Conservation (phyloP, 2,113 vertebrate genomes). For the Hippocampus mohnikei region DNA sequence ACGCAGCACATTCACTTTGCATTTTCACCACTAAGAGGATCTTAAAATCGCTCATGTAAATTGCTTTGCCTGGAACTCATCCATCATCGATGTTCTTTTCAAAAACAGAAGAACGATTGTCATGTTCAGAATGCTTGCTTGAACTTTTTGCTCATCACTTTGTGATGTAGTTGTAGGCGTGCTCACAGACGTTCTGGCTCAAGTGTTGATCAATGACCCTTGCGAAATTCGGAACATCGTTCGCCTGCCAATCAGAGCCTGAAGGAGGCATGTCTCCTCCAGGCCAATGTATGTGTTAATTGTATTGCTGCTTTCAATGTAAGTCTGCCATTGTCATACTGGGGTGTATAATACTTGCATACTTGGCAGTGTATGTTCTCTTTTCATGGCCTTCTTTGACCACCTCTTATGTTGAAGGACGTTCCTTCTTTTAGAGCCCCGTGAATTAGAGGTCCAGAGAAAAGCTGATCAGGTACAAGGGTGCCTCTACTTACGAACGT, state of each 20-base stretch:
- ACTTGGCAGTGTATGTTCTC: neutral
- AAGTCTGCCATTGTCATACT: too few species aligned
- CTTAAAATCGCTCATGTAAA: constrained; percentile 1
- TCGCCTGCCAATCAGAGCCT: neutral
- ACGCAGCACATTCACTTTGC: neutral
- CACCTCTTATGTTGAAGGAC: neutral
- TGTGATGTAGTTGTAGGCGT: constrained; percentile 34
- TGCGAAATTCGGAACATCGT: constrained; percentile 28
- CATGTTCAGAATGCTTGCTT: constrained; percentile 21
- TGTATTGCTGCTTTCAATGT: too few species aligned
- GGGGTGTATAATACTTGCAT: too few species aligned
- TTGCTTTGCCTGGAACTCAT: constrained; percentile 6
- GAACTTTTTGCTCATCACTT: constrained; percentile 43
- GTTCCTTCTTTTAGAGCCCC: too few species aligned
- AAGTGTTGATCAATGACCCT: constrained; percentile 36
- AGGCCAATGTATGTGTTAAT: neutral
- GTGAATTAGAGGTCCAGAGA: constrained; percentile 43
- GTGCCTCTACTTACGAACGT: too few species aligned
- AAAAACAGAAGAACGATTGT: neutral
- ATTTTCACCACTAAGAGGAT: neutral
- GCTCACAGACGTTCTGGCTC: constrained; percentile 31
- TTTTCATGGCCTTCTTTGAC: neutral
- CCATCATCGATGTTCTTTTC: neutral
- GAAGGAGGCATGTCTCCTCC: constrained; percentile 5
- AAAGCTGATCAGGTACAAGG: constrained; percentile 74